A percentile compares a stretch with the other conserved stretches of the same genome.
phyloP scores from a whole-genome alignment of 2,888 invertebrate species.

The Chrysomela aeneicollis region DNA sequence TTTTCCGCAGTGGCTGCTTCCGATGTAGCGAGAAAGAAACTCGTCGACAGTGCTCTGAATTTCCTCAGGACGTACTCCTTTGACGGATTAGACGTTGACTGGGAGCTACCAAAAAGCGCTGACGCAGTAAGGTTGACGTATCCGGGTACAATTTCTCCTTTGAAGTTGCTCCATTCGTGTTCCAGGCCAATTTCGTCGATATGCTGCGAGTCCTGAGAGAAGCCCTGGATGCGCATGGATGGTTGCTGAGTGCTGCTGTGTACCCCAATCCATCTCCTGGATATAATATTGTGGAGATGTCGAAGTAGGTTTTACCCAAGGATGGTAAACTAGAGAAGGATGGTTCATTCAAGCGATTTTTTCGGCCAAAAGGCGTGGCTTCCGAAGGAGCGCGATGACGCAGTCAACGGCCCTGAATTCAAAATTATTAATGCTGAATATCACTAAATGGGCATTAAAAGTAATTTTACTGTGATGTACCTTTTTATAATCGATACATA shows the following conservation, averaged over 20 bases:
- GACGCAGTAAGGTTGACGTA: conserved; percentile 18
- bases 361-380: too few species aligned
- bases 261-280: conserved; percentile 56
- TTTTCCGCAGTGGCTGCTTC: conserved; percentile 26
- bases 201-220: conserved; percentile 67
- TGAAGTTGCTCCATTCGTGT: neutral
- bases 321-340: too few species aligned
- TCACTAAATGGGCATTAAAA: too few species aligned
- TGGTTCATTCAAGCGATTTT: too few species aligned
- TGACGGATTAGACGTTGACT: conserved; percentile 35
- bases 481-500: too few species aligned
- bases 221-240: conserved; percentile 64
- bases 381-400: too few species aligned
- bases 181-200: conserved; percentile 57
- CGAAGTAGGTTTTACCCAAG: conserved; percentile 58
- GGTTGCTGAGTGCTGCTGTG: conserved; percentile 68
- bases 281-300: conserved; percentile 67
- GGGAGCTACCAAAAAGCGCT: conserved; percentile 26
- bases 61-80: conserved; percentile 27
- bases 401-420: too few species aligned
- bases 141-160: neutral
- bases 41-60: conserved; percentile 18
- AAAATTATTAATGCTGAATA: too few species aligned
- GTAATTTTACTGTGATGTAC: too few species aligned
- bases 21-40: conserved; percentile 7